These are phyloP conservation scores for Pipistrellus pipistrellus DNA, from an alignment of 2,797 vertebrate genomes.

Conservation along the genomic window DNA sequence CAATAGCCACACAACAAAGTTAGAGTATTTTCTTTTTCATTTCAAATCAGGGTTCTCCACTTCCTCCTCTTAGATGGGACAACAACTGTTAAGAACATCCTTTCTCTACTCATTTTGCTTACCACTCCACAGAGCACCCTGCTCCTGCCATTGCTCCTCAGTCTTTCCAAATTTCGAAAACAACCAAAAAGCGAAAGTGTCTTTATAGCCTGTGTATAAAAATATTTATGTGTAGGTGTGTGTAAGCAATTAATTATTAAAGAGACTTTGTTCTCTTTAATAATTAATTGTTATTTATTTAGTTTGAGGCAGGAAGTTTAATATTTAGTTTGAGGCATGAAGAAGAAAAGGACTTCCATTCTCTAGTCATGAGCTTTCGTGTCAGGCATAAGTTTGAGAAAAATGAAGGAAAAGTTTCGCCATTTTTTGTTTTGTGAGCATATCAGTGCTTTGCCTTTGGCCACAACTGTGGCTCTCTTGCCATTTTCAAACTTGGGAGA, in stretches of 20 bases:
- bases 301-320: slow-evolving; percentile 90
- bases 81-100: slow-evolving; percentile 72
- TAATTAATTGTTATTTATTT: slow-evolving; percentile 79
- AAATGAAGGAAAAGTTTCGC: slow-evolving; percentile 87
- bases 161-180: slow-evolving; percentile 88
- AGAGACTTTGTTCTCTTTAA: slow-evolving; percentile 89
- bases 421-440: slow-evolving; percentile 88
- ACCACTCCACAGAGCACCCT: slow-evolving; percentile 56
- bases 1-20: slow-evolving; percentile 38
- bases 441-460: slow-evolving; percentile 86
- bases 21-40: slow-evolving; percentile 75
- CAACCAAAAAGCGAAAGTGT: slow-evolving; percentile 89
- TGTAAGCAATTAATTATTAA: slow-evolving; percentile 90
- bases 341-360: slow-evolving; percentile 85
- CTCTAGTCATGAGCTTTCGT: slow-evolving; percentile 82
- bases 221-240: slow-evolving; percentile 92
- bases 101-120: neutral
- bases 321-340: slow-evolving; percentile 90
- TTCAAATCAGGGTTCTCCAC: slow-evolving; percentile 77
- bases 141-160: slow-evolving; percentile 83
- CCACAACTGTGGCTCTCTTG: slow-evolving; percentile 83
- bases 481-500: slow-evolving; percentile 87
- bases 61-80: slow-evolving; percentile 68
- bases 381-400: slow-evolving; percentile 85
- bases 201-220: slow-evolving; percentile 92